These are phyloP conservation scores for Eublepharis macularius DNA, from an alignment of 2,113 vertebrate genomes.

Conservation along the genomic window DNA sequence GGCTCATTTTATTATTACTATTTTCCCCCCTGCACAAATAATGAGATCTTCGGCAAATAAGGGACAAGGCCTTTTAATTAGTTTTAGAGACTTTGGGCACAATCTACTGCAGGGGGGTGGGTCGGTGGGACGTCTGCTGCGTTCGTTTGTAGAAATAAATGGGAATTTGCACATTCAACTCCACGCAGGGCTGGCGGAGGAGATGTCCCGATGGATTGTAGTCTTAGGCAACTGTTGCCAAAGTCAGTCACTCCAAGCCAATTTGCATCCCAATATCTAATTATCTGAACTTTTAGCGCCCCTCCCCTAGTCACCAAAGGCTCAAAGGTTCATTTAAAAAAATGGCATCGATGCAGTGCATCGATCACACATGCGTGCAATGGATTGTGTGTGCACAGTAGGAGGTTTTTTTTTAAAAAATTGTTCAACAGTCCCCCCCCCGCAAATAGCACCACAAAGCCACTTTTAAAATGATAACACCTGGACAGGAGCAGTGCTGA, in stretches of 20 bases:
- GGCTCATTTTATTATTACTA: constrained; percentile 77
- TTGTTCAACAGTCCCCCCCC: not conserved
- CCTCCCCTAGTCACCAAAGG: too few species aligned
- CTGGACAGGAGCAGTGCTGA: not conserved
- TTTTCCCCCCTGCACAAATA: constrained; percentile 57
- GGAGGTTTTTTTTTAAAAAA: not conserved
- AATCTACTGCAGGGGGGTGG: not conserved
- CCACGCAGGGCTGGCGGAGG: not conserved
- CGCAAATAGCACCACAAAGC: not conserved
- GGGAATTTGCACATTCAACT: not conserved
- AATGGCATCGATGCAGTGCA: too few species aligned
- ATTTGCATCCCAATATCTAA: not conserved
- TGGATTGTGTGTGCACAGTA: not conserved
- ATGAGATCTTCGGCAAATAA: constrained; percentile 77
- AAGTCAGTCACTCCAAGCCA: not conserved
- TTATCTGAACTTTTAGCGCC: not conserved
- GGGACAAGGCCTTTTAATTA: constrained; percentile 75
- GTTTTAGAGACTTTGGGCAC: constrained; percentile 71
- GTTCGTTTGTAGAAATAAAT: constrained; percentile 64
- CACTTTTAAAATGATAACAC: not conserved
- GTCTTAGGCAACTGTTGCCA: not conserved
- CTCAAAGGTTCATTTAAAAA: not conserved
- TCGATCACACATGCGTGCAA: not conserved
- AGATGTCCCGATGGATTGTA: not conserved
- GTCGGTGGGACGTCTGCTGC: not conserved